Percentiles rank a stretch among this genome's conserved stretches.
Conservation (phyloP, 2,888 invertebrate species). For the Heliconius sara region DNA sequence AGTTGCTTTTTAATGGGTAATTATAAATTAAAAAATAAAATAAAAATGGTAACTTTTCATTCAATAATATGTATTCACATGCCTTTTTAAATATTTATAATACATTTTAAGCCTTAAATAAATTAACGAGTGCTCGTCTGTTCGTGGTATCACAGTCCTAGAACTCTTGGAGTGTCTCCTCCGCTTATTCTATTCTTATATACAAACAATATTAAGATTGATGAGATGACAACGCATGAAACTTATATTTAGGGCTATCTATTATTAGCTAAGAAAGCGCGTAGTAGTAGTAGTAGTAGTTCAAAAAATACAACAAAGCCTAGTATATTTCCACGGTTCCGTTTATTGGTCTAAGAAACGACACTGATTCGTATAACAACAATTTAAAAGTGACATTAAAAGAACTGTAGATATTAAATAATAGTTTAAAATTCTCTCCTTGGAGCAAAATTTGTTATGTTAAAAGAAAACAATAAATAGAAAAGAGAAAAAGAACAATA, state of each 20-base stretch:
- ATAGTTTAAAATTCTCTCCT: not conserved
- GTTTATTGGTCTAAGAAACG: slow-evolving; percentile 36
- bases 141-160: slow-evolving; percentile 77
- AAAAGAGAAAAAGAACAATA: not conserved
- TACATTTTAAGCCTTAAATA: slow-evolving; percentile 61
- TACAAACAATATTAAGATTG: slow-evolving; percentile 26
- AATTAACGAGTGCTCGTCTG: slow-evolving; percentile 65
- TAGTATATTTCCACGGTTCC: slow-evolving; percentile 30
- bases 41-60: slow-evolving; percentile 24
- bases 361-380: slow-evolving; percentile 37
- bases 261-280: slow-evolving; percentile 40
- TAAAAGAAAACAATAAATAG: not conserved
- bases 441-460: not conserved
- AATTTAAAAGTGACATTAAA: not conserved
- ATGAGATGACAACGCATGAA: slow-evolving; percentile 34
- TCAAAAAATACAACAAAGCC: slow-evolving; percentile 38
- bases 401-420: not conserved
- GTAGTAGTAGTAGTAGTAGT: slow-evolving; percentile 1
- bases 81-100: slow-evolving; percentile 72
- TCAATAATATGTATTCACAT: slow-evolving; percentile 64
- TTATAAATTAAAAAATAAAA: not conserved
- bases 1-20: not conserved
- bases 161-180: slow-evolving; percentile 39
- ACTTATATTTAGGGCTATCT: slow-evolving; percentile 37
- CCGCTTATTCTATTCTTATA: slow-evolving; percentile 33